A percentile compares a stretch with the other conserved stretches of the same genome.
phyloP scores from a whole-genome alignment of 1,140 invertebrate species.

The Macrobrachium nipponense region DNA sequence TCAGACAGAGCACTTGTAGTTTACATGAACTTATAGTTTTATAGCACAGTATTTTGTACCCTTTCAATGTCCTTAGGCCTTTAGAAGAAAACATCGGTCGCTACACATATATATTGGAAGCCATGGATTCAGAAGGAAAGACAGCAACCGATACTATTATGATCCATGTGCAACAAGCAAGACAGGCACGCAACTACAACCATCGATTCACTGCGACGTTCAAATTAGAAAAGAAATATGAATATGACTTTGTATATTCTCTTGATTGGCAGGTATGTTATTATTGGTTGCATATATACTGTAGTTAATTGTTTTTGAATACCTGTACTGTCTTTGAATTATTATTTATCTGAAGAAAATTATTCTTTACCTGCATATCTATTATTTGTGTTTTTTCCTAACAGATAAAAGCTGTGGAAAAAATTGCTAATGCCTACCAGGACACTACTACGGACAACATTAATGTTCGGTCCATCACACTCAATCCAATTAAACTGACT shows the following conservation, averaged over 20 bases:
- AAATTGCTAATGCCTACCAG: conserved; percentile 46
- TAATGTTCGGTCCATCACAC: conserved; percentile 50
- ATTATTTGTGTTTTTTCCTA: not conserved
- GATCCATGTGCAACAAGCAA: conserved; percentile 82
- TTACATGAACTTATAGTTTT: not conserved
- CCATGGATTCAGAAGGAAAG: conserved; percentile 80
- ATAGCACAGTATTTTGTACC: not conserved
- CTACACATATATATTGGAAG: conserved; percentile 83
- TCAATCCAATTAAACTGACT: conserved; percentile 68
- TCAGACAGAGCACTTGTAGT: not conserved
- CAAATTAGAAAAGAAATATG: conserved; percentile 77
- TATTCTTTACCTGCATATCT: not conserved
- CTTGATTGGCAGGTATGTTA: conserved; percentile 75
- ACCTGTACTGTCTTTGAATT: no score
- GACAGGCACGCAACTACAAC: conserved; percentile 81
- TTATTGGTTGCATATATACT: not conserved
- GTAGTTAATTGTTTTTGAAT: no score
- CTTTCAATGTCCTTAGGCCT: conserved; percentile 74
- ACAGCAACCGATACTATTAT: conserved; percentile 79
- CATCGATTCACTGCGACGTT: conserved; percentile 83
- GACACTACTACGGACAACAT: conserved; percentile 42
- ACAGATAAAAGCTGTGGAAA: conserved; percentile 54
- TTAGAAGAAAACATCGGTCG: conserved; percentile 85
- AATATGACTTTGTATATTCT: conserved; percentile 77
- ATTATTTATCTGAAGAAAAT: not conserved